Base-by-base conservation (phyloP, 2,888 invertebrate species). In the Tiliacea aurago region DNA sequence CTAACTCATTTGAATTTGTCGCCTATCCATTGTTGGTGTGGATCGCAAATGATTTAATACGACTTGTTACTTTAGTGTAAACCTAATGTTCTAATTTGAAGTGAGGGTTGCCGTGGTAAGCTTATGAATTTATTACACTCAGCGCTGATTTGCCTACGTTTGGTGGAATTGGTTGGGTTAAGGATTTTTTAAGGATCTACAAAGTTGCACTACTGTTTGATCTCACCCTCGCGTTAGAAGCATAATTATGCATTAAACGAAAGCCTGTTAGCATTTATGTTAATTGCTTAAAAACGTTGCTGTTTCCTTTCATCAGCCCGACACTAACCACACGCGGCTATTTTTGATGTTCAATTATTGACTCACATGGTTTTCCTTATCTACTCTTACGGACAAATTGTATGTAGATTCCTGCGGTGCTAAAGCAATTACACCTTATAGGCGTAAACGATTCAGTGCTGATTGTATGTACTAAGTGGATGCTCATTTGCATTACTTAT, bases 371-470 rank as follows among this genome's bases (percentile, higher is more conserved):
- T 20, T 67, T 20, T 70, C 20, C 45, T 58, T 37, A 53, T 51
- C 56, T 45, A 66, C 78, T 49, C 33, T 59, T 70, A 78, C 37
- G 66, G 65, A 67, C 61, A 69, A n/a, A 47, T 20, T 78, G 79
- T 83, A 83, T 67, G 79, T 62, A 83, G 66, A 82, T 67, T 58
- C 43, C 37, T 37, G 53, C 58, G 23, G 65, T 23, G 49, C 56
- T 33, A 63, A 55, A 71, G 56, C 72, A 78, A 83, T 79, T 63
- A 78, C 53, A 33, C 71, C 79, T 28, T 66, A 63, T 63, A 66
- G 41, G 62, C n/a, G n/a, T 43, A 58, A 51, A 20, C 43, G 47
- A 55, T 55, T n/a, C 43, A 45, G 49, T 41, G 43, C 51, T 43
- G n/a, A 63, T 83, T 64, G 23, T 6, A 28, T 64, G 23, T 6